phyloP scores from a whole-genome alignment of 2,113 vertebrate genomes.

The Gambusia affinis region DNA sequence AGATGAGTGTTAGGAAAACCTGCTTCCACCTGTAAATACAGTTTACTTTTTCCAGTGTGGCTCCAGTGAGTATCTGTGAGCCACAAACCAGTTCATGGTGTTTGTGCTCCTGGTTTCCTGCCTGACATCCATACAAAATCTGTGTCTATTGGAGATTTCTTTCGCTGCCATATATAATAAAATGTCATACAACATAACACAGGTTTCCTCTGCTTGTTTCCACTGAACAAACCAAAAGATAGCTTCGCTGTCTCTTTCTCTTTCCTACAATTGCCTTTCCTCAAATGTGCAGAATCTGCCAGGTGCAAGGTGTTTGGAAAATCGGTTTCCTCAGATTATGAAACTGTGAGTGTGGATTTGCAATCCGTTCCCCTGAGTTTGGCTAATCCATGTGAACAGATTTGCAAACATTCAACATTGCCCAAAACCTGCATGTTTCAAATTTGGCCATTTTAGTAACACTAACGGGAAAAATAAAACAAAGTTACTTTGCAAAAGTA shows the following conservation, averaged over 20 bases:
- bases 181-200: background rate
- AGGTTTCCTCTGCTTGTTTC: background rate
- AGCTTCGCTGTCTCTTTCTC: background rate
- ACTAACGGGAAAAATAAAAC: background rate
- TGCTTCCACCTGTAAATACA: too few species aligned
- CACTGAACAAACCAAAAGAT: background rate
- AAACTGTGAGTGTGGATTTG: background rate
- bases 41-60: background rate
- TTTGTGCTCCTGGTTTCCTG: slow-evolving; percentile 21
- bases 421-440: background rate
- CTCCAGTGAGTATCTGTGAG: background rate
- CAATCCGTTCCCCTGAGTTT: background rate
- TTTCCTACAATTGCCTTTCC: background rate
- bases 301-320: background rate
- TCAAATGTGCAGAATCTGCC: background rate
- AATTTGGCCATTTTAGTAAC: background rate
- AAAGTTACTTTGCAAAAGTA: background rate
- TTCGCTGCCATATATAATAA: slow-evolving; percentile 16
- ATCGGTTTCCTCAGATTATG: background rate
- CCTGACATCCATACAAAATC: slow-evolving; percentile 33
- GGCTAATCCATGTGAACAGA: background rate
- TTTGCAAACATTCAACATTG: background rate
- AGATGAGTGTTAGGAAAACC: too few species aligned
- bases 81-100: slow-evolving; percentile 15
- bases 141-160: slow-evolving; percentile 20